Conservation (phyloP, 1,140 invertebrate genomes). For the Danaus plexippus region DNA sequence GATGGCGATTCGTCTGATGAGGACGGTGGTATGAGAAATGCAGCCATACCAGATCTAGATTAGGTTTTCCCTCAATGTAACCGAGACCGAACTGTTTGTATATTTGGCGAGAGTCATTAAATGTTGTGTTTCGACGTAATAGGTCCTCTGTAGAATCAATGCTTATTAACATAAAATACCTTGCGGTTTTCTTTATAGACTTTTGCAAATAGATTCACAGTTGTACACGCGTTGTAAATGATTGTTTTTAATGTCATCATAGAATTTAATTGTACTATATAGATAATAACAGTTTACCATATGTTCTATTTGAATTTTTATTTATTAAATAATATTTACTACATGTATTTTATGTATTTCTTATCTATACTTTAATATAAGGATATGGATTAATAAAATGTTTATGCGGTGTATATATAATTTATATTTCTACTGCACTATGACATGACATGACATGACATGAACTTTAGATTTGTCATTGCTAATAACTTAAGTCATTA, state of each 20-base stretch:
- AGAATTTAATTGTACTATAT: slow-evolving; percentile 14
- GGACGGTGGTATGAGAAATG: slow-evolving; percentile 33
- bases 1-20: slow-evolving; percentile 61
- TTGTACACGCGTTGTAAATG: slow-evolving; percentile 7
- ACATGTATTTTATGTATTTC: slow-evolving; percentile 3
- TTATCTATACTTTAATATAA: slow-evolving; percentile 2
- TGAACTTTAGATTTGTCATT: too few species aligned
- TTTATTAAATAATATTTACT: slow-evolving; percentile 13
- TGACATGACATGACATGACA: too few species aligned
- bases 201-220: not conserved
- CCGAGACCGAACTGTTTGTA: slow-evolving; percentile 9
- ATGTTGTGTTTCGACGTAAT: slow-evolving; percentile 6
- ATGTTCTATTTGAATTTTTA: slow-evolving; percentile 11
- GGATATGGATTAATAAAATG: too few species aligned
- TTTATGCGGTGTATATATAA: too few species aligned
- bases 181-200: slow-evolving; percentile 3
- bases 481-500: too few species aligned
- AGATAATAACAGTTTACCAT: slow-evolving; percentile 6
- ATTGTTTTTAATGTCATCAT: slow-evolving; percentile 11
- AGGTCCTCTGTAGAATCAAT: too few species aligned
- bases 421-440: too few species aligned
- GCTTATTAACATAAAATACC: too few species aligned
- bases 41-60: slow-evolving; percentile 53
- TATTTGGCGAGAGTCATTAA: slow-evolving; percentile 15
- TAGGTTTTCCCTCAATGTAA: slow-evolving; percentile 22